Evolutionary conservation across 2,797 vertebrate species (phyloP), one percentile per base, ranked within the genome.

Genomic region (Cichlasoma orientale): DNA sequence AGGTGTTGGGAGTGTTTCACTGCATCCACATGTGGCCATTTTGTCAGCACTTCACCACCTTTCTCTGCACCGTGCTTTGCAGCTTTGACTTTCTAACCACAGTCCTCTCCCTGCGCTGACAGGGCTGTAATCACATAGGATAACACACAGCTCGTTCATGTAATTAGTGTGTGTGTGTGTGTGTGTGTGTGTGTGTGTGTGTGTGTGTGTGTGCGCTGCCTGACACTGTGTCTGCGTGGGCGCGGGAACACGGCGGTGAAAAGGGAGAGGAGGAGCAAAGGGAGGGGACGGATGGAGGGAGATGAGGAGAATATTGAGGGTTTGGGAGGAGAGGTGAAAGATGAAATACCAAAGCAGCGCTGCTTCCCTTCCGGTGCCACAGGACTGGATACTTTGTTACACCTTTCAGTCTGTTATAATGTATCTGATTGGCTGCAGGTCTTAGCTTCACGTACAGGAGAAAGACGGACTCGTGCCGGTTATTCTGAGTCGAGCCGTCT

Each of bases 81-180:
- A 77, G 47, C 61, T 74, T 50, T 75, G 61, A 63, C 75, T 83
- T 12, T 33, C 25, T 69, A 66, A 76, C 80, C 21, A 1, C 79
- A 71, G 3, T 57, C 61, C 21, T 54, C 47, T 52, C 31, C 9
- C 77, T 23, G 31, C 74, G 70, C 56, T 80, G 83, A 84, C 83
- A 82, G 63, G 72, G 9, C 84, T 83, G 16, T 90, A 92, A 90
- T 92, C 84, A 85, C 71, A 72, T 70, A 84, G 63, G 55, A 79
- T 7, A 27, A 75, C 82, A 33, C 47, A 54, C 57, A 47, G 58
- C 72, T 38, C 76, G 55, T 80, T 50, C 78, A 70, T 84, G 79
- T 88, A 88, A 89, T 91, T 82, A 75, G 56, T 38, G 80, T 55
- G 36, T 79, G 74, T 38, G 77, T 25, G 54, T 21, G 57, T 76